Evolutionary conservation across 1,140 invertebrate genomes (phyloP), one percentile per base, ranked within the genome.

Genomic region (Helicorthomorpha holstii): DNA sequence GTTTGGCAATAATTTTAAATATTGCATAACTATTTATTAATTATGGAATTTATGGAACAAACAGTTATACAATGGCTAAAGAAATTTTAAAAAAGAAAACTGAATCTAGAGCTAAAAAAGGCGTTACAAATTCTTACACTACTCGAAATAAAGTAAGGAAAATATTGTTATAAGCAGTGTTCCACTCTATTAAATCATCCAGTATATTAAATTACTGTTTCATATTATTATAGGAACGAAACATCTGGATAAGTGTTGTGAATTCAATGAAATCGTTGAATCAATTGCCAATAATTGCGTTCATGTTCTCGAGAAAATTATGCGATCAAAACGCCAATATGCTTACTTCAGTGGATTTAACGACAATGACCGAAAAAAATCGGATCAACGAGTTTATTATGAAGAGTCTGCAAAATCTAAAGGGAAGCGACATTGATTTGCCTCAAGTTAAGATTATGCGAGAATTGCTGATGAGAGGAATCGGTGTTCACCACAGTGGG

Each of bases 401-500:
- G 57, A 76, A 77, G 55, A 88, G 86, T 60, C 75, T 95, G 10
- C 75, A 78, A 47, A 76, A 79, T 57, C 68, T 98, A 0, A 94
- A 93, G 62, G 80, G 81, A 47, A 75, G 81, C 1, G 94, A 98
- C 67, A 76, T 80, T 58, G 73, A 79, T 54, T 71, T 98, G 50
- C 92, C 93, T 2, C 94, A 98, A 74, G 87, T 92, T 52, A 55
- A 27, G 48, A 27, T 21, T 34, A 76, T 98, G 67, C 74, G 80
- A 63, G 74, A 81, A 44, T 75, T 92, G 12, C 64, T 96, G n/a
- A 77, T 80, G 61, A 76, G 81, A 57, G 95, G 95, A 0, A 83
- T 98, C 55, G 94, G 92, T 0, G 80, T 98, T 16, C 94, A 98
- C 72, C 94, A 98, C 65, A 95, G 91, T 69, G 93, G 94, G 22